Percentiles rank a stretch among this genome's conserved stretches.
Conservation (phyloP, 1,140 invertebrate species). For the Anadara kagoshimensis region DNA sequence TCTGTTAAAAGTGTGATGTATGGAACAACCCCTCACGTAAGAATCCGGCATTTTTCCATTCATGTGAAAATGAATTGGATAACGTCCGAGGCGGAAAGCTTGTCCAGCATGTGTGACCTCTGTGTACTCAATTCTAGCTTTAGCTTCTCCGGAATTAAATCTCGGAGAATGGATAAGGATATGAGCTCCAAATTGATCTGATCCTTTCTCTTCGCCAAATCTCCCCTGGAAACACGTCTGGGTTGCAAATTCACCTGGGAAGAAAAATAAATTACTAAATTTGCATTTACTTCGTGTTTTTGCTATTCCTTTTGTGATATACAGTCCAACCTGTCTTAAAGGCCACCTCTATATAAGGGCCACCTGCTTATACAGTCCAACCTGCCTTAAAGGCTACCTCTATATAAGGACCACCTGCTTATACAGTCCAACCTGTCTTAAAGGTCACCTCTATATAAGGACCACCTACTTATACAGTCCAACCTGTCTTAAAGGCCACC, state of each 20-base stretch:
- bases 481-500: no score
- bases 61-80: slow-evolving; percentile 64
- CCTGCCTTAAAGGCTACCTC: no score
- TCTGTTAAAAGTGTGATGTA: slow-evolving; percentile 58
- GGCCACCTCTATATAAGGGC: no score
- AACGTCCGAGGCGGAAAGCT: slow-evolving; percentile 61
- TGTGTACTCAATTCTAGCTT: slow-evolving; percentile 35
- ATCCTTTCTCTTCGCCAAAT: slow-evolving; percentile 41
- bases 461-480: no score
- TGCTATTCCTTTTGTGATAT: no score
- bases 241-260: slow-evolving; percentile 46
- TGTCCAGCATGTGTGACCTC: slow-evolving; percentile 53
- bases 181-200: slow-evolving; percentile 35
- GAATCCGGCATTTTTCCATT: slow-evolving; percentile 45
- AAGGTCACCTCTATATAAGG: no score
- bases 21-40: slow-evolving; percentile 53
- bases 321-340: no score
- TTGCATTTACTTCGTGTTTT: no score
- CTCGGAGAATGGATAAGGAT: slow-evolving; percentile 18
- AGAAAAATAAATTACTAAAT: no score
- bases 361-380: no score
- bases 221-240: slow-evolving; percentile 54
- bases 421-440: no score
- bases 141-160: slow-evolving; percentile 20
- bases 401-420: no score